Base-by-base conservation (phyloP, 2,888 invertebrate genomes). In the Trissonchulus sp. region DNA sequence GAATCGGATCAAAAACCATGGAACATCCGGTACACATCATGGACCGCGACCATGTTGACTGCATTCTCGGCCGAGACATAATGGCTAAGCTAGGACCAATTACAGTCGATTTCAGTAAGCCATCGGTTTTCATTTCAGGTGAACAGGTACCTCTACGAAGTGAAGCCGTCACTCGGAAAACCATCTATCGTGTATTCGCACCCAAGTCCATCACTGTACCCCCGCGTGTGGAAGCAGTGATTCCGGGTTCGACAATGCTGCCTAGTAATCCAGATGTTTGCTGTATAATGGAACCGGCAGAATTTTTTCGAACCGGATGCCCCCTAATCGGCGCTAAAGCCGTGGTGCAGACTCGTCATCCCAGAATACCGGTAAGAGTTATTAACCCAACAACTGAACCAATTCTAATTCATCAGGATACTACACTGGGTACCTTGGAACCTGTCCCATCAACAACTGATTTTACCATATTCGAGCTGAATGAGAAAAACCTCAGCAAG, bases 41-140 rank as follows among this genome's bases (percentile, higher is more conserved):
- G 8, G 48, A 48, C 48, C 48, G 48, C 48, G 48, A 48, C 8
- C 8, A 48, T 23, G 23, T 48, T 48, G 48, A 48, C 23, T 48
- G 48, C 23, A 48, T 48, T 48, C 23, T 48, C 8, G 48, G 48
- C 8, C 48, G 48, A 23, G 48, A 48, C 23, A 48, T 48, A 15
- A 48, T 48, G 48, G 48, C 48, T 23, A 48, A 48, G 48, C 23
- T 48, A 23, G 48, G 48, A 48, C 48, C 48, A 15, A 48, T 48
- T 48, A 48, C 48, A 23, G 48, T 48, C 48, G 48, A 48, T 48
- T 48, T 48, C 48, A 48, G 48, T 48, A 48, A 48, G 48, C 48
- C 48, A 48, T 48, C 48, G 8, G 8, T 48, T 23, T 23, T 15
- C 23, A 48, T 48, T 48, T 8, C 48, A 15, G 48, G 48, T 15